Evolutionary conservation across 2,888 invertebrate genomes (phyloP).

Genomic region (Drosophila recens): DNA sequence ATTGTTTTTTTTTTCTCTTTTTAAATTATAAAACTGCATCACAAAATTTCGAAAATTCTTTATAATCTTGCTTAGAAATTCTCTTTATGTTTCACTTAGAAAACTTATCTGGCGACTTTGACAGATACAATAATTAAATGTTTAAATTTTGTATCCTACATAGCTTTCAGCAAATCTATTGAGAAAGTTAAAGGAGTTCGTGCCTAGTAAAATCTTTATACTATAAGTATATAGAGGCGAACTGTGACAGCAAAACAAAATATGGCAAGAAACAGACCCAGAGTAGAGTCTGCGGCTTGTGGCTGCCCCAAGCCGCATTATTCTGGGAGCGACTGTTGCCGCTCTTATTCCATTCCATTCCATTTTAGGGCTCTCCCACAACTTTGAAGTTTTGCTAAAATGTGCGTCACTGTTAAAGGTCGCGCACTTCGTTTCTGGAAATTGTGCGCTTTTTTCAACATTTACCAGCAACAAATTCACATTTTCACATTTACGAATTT

Average conservation of each 20-base stretch:
- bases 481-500: constrained; percentile 58
- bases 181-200: not conserved
- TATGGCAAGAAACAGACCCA: constrained; percentile 46
- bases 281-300: constrained; percentile 69
- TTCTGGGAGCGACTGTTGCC: constrained; percentile 41
- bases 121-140: not conserved
- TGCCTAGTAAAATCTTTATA: not conserved
- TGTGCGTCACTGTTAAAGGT: constrained; percentile 68
- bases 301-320: constrained; percentile 37
- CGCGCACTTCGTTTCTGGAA: constrained; percentile 39
- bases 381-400: constrained; percentile 55
- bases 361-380: constrained; percentile 49
- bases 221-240: not conserved
- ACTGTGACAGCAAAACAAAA: constrained; percentile 45
- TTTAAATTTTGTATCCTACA: not conserved
- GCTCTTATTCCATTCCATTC: constrained; percentile 33
- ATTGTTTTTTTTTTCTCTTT: too few species aligned
- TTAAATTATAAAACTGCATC: too few species aligned
- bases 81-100: not conserved
- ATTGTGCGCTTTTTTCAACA: constrained; percentile 26
- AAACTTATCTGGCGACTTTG: not conserved
- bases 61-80: not conserved
- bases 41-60: not conserved
- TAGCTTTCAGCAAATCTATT: constrained; percentile 1
- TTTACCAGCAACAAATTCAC: constrained; percentile 23